Evolutionary conservation across 2,797 vertebrate species (phyloP), one percentile per base, ranked within the genome.

Genomic region (Cercopithecus neglectus): DNA sequence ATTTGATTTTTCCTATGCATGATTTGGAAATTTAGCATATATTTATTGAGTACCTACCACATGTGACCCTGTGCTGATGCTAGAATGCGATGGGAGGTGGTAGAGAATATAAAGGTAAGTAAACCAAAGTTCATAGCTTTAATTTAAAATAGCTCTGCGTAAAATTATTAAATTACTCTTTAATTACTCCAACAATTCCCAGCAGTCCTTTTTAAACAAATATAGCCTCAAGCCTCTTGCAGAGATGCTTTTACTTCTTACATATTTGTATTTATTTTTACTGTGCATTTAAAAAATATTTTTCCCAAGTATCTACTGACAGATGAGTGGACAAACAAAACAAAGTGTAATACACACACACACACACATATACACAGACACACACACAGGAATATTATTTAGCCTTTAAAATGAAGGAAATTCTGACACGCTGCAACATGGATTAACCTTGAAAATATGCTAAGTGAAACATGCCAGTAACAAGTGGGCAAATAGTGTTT

Each of bases 241-340:
- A 89, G 36, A 48, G 16, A 53, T 75, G 41, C 28, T 67, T 96
- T 96, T 28, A 94, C n/a, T 94, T 94, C 82, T 64, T 92, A 85
- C 50, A 93, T 26, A 84, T 80, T 93, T 89, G 67, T 11, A 48
- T 93, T 44, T 89, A 5, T 46, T 89, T 95, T 88, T 72, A 26
- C 81, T 80, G 36, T 91, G 57, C 28, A 67, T 85, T 88, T 70
- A 55, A 91, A 96, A 88, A 93, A 59, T 33, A n/a, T 82, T 93
- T 83, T 48, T 26, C n/a, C 79, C 55, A 75, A 91, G 48, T 85
- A 74, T 50, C 33, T 28, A 64, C 19, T 39, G 39, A 82, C 1
- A 2, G 9, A 57, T 44, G 80, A 91, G 76, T 26, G 13, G 14
- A 70, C 11, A 67, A 72, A 57, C 16, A 33, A 91, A 92, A 75